These are phyloP conservation scores for Sebastolobus altivelis DNA, from an alignment of 2,797 vertebrate species.

Conservation along the genomic window DNA sequence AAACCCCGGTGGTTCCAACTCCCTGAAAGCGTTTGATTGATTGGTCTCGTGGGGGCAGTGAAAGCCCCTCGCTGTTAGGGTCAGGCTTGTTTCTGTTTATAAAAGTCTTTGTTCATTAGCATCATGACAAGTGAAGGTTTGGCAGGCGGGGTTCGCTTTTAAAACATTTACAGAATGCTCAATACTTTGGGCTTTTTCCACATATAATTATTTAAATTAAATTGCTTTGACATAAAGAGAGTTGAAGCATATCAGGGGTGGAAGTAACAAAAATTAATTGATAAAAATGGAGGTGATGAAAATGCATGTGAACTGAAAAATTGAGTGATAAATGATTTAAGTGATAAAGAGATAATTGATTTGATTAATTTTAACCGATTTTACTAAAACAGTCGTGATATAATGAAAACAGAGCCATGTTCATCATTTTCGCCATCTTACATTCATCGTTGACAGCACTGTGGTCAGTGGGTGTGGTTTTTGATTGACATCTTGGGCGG, in stretches of 20 bases:
- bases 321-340: too few species aligned
- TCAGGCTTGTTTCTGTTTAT: slow-evolving; percentile 49
- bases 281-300: neutral
- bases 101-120: slow-evolving; percentile 54
- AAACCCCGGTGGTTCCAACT: slow-evolving; percentile 8
- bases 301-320: neutral
- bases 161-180: slow-evolving; percentile 3
- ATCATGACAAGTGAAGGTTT: slow-evolving; percentile 36
- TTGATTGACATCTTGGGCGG: too few species aligned
- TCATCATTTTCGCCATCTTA: too few species aligned
- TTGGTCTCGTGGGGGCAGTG: slow-evolving; percentile 55
- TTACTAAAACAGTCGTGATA: too few species aligned
- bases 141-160: slow-evolving; percentile 23
- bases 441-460: too few species aligned
- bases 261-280: too few species aligned
- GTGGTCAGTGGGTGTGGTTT: too few species aligned
- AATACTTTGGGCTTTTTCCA: neutral
- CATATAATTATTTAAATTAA: neutral
- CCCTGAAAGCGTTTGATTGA: slow-evolving; percentile 53
- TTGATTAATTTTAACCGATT: too few species aligned
- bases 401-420: too few species aligned
- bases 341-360: accelerated
- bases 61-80: slow-evolving; percentile 47
- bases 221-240: neutral
- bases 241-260: too few species aligned